phyloP scores from a whole-genome alignment of 2,888 invertebrate genomes.

The Sesia bembeciformis region DNA sequence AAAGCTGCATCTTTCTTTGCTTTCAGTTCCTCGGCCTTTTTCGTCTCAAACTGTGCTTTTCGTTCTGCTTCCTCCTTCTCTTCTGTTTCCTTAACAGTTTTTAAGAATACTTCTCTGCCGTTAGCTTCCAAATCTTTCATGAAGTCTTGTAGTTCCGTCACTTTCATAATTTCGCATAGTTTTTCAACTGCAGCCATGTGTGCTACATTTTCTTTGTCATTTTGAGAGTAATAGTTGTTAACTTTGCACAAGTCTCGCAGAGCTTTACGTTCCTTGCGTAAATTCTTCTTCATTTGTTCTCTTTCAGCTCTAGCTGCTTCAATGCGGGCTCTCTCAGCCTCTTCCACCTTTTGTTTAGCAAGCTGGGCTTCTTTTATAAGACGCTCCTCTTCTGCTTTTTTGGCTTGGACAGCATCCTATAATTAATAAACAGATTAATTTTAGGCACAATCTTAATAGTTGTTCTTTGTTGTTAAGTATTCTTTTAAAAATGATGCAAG shows the following conservation, averaged over 20 bases:
- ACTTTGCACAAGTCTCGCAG: conserved; percentile 86
- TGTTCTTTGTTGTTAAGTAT: neutral
- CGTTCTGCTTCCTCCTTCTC: conserved; percentile 86
- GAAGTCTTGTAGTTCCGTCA: conserved; percentile 82
- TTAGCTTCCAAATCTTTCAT: conserved; percentile 79
- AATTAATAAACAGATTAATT: conserved; percentile 15
- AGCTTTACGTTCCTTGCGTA: conserved; percentile 90
- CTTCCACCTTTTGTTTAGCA: conserved; percentile 85
- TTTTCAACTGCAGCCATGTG: conserved; percentile 95
- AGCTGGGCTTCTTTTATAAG: conserved; percentile 81
- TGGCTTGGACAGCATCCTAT: conserved; percentile 84
- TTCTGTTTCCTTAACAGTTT: conserved; percentile 81
- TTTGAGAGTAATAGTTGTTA: conserved; percentile 84
- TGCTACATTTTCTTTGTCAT: conserved; percentile 81
- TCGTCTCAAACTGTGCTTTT: conserved; percentile 71
- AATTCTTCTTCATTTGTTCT: conserved; percentile 87
- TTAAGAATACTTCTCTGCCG: conserved; percentile 79
- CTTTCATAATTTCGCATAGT: conserved; percentile 86
- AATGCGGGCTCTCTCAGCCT: conserved; percentile 86
- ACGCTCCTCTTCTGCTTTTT: conserved; percentile 88
- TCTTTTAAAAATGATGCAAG: neutral
- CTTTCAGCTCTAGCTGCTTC: conserved; percentile 89
- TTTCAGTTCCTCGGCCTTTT: conserved; percentile 57
- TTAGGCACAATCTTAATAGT: neutral
- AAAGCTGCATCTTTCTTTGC: conserved; percentile 55